Evolutionary conservation across 2,888 invertebrate species (phyloP).

Genomic region (Cetonia aurata): DNA sequence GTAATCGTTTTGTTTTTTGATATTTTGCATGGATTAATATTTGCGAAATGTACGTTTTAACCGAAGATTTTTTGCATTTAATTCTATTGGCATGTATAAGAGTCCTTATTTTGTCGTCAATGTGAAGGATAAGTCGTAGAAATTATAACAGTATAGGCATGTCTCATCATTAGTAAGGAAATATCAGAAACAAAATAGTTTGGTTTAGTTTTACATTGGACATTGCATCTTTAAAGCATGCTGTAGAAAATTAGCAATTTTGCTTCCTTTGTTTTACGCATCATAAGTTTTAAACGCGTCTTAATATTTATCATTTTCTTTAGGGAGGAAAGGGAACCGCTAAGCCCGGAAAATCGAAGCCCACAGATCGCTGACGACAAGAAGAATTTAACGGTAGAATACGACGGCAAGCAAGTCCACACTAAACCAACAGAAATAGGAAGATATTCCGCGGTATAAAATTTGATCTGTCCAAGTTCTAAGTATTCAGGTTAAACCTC

Average conservation of each 20-base stretch:
- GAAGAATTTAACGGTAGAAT: constrained; percentile 84
- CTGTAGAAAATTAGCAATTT: neutral
- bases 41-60: neutral
- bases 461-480: neutral
- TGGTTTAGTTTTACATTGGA: too few species aligned
- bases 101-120: too few species aligned
- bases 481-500: neutral
- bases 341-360: constrained; percentile 74
- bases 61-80: too few species aligned
- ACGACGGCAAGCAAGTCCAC: constrained; percentile 84
- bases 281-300: neutral
- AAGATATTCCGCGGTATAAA: constrained; percentile 88
- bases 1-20: constrained; percentile 14
- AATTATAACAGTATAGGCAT: too few species aligned
- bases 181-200: too few species aligned
- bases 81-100: too few species aligned
- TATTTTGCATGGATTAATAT: neutral
- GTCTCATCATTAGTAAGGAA: too few species aligned
- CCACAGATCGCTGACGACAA: constrained; percentile 73
- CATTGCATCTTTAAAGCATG: too few species aligned
- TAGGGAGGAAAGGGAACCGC: constrained; percentile 87
- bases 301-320: constrained; percentile 49
- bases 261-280: neutral
- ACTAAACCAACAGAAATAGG: constrained; percentile 88
- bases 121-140: too few species aligned